Percentiles rank a stretch among this genome's conserved stretches.
phyloP scores from a whole-genome alignment of 92 coral and sea anemone species.

The Isaurus tuberculatus region DNA sequence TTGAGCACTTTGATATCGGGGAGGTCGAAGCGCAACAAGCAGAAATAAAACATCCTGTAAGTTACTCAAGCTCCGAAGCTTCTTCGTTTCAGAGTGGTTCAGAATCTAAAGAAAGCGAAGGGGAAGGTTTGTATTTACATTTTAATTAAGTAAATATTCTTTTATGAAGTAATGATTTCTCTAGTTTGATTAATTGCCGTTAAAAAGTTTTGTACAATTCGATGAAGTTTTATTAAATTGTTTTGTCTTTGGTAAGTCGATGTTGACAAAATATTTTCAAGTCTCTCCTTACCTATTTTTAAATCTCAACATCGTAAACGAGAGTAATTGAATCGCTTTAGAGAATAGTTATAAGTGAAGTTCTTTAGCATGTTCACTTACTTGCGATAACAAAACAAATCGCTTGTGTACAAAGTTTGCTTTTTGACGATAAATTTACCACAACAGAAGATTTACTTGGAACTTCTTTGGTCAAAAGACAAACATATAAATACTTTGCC shows the following conservation, averaged over 20 bases:
- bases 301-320: too few relatives aligned
- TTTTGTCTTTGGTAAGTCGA: neutral
- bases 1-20: slow-evolving; percentile 87
- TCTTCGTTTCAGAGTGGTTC: slow-evolving; percentile 52
- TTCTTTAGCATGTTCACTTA: neutral
- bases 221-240: neutral
- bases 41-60: slow-evolving; percentile 57
- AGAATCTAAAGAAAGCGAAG: slow-evolving; percentile 67
- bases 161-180: neutral
- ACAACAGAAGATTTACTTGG: too few relatives aligned
- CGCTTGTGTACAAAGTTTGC: too few relatives aligned
- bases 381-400: too few relatives aligned
- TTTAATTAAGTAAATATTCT: slow-evolving; percentile 13
- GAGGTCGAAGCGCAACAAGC: slow-evolving; percentile 86
- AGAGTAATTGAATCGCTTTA: neutral
- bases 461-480: too few relatives aligned
- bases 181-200: slow-evolving; percentile 14
- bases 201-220: neutral
- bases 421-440: too few relatives aligned
- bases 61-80: slow-evolving; percentile 55
- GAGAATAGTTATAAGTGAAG: neutral
- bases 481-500: too few relatives aligned
- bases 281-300: too few relatives aligned
- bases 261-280: neutral
- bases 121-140: slow-evolving; percentile 63